Percentiles rank a stretch among this genome's conserved stretches.
Conservation (phyloP, 92 coral and sea anemone species). For the Hydrozoanthus gracilis region DNA sequence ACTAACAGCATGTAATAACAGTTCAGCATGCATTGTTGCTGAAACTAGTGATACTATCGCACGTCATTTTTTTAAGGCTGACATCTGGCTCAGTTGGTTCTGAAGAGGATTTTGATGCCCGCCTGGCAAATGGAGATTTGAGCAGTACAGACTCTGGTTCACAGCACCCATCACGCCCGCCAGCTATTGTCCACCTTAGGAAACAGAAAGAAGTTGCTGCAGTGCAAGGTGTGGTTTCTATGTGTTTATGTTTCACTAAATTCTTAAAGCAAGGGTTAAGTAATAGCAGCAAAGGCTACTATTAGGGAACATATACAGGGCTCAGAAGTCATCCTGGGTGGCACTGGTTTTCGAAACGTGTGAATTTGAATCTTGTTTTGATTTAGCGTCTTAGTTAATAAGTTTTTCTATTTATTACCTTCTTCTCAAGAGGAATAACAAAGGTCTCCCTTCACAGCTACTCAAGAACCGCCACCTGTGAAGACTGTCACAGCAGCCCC, state of each 20-base stretch:
- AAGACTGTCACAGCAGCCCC: constrained; percentile 63
- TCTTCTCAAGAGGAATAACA: neutral
- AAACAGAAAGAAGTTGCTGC: constrained; percentile 88
- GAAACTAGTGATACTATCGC: no score
- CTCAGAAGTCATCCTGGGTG: no score
- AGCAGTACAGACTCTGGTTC: constrained; percentile 71
- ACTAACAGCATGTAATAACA: neutral
- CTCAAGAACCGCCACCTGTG: constrained; percentile 76
- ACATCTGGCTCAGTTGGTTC: constrained; percentile 81
- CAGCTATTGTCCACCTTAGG: constrained; percentile 83
- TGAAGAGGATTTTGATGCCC: constrained; percentile 75
- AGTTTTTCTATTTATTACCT: no score
- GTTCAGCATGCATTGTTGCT: neutral
- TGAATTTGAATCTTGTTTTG: no score
- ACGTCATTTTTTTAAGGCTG: constrained; percentile 52
- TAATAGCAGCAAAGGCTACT: no score
- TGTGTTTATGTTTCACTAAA: no score
- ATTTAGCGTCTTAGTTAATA: no score
- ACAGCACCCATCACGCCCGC: constrained; percentile 46
- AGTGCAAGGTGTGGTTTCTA: constrained; percentile 68
- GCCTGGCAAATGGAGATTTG: constrained; percentile 77
- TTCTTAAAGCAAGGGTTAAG: no score
- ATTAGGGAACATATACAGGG: no score
- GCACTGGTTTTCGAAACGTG: no score
- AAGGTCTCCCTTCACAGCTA: constrained; percentile 47